Conservation (phyloP, 2,888 invertebrate genomes). For the Therioaphis trifolii region DNA sequence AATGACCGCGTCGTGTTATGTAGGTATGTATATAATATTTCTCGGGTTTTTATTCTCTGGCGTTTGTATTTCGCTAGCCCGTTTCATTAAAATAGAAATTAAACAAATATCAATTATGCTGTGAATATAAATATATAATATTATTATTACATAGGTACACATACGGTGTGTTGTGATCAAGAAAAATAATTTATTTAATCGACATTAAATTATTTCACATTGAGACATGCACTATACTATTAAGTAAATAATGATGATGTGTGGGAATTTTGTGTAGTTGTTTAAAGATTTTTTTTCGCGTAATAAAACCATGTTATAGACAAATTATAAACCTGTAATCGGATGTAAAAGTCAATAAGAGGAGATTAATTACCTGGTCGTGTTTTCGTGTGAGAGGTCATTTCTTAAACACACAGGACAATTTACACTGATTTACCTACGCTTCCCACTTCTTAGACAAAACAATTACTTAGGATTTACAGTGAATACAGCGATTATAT, state of each 20-base stretch:
- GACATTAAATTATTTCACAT: no score
- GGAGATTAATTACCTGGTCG: background rate
- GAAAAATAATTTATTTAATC: no score
- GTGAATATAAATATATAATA: no score
- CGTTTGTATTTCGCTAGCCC: background rate
- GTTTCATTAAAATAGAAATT: background rate
- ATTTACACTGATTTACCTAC: background rate
- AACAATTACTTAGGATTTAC: background rate
- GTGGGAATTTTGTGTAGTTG: no score
- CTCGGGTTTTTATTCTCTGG: background rate
- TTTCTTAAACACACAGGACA: background rate
- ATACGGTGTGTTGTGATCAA: background rate
- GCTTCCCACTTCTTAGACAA: background rate
- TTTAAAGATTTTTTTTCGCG: no score
- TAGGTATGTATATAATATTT: no score
- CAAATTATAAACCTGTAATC: no score
- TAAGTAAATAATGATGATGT: no score
- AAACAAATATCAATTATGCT: constrained; percentile 4
- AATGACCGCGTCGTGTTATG: background rate
- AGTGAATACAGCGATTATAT: background rate
- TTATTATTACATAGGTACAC: background rate
- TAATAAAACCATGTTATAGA: no score
- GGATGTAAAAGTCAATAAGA: background rate
- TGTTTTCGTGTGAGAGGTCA: background rate
- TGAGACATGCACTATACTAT: no score